Conservation (phyloP, 2,113 vertebrate species). For the Prolemur simus region DNA sequence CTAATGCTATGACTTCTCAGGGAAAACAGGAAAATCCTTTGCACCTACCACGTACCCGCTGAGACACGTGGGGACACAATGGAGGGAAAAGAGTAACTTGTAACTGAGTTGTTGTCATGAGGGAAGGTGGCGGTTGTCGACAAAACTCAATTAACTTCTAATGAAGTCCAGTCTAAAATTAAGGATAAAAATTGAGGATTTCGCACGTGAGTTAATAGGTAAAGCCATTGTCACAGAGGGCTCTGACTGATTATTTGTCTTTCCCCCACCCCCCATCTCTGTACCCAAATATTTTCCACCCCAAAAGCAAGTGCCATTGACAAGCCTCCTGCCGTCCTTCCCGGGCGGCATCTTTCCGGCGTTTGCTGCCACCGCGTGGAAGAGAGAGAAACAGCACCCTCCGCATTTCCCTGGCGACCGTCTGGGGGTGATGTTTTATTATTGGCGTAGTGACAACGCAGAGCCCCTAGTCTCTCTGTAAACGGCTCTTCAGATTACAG, state of each 20-base stretch:
- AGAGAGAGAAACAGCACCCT: not conserved
- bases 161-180: not conserved
- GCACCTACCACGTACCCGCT: fast-evolving
- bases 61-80: fast-evolving
- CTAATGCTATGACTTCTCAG: fast-evolving
- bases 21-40: not conserved
- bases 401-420: fast-evolving
- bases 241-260: fast-evolving
- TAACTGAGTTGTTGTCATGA: fast-evolving
- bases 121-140: not conserved
- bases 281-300: not conserved
- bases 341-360: fast-evolving
- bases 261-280: fast-evolving
- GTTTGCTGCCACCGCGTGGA: not conserved
- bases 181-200: no score
- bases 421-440: not conserved
- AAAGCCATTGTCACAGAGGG: fast-evolving
- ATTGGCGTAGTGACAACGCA: not conserved
- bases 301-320: fast-evolving
- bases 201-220: not conserved
- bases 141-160: not conserved
- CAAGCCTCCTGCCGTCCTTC: fast-evolving
- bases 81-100: no score
- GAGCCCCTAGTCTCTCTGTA: not conserved
- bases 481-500: not conserved